phyloP scores from a whole-genome alignment of 2,113 vertebrate species.

The Cottus gobio region DNA sequence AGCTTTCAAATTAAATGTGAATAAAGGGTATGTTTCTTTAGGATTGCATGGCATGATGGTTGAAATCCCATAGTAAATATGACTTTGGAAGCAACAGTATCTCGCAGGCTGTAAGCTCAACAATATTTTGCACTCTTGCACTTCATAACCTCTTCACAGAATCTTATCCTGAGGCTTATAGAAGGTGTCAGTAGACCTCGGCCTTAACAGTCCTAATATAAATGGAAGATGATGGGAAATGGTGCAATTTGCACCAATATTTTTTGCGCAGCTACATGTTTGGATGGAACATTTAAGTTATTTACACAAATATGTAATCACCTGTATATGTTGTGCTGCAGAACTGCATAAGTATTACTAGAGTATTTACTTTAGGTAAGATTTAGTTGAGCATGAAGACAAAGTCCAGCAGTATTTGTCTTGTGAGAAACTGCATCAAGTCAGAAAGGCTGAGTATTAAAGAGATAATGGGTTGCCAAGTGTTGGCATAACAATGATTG shows the following conservation, averaged over 20 bases:
- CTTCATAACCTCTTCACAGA: slow-evolving; percentile 63
- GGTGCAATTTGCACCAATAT: slow-evolving; percentile 14
- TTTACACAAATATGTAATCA: slow-evolving; percentile 7
- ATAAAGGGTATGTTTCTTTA: slow-evolving; percentile 76
- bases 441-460: not conserved
- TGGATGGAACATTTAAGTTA: not conserved
- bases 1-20: slow-evolving; percentile 81
- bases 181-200: slow-evolving; percentile 32
- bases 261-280: slow-evolving; percentile 9
- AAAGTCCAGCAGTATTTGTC: not conserved
- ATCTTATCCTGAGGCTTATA: slow-evolving; percentile 57
- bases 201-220: slow-evolving; percentile 14
- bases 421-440: not conserved
- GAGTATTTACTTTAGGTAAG: not conserved
- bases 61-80: slow-evolving; percentile 73
- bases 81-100: slow-evolving; percentile 73
- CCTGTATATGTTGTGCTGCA: not conserved
- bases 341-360: not conserved
- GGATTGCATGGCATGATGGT: slow-evolving; percentile 71
- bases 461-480: not conserved
- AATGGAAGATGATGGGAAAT: slow-evolving; percentile 40
- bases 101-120: slow-evolving; percentile 56
- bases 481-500: not conserved
- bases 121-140: slow-evolving; percentile 61
- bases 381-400: not conserved